These are phyloP conservation scores for Helicolenus hilgendorfi DNA, from an alignment of 2,797 vertebrate species.

Conservation along the genomic window DNA sequence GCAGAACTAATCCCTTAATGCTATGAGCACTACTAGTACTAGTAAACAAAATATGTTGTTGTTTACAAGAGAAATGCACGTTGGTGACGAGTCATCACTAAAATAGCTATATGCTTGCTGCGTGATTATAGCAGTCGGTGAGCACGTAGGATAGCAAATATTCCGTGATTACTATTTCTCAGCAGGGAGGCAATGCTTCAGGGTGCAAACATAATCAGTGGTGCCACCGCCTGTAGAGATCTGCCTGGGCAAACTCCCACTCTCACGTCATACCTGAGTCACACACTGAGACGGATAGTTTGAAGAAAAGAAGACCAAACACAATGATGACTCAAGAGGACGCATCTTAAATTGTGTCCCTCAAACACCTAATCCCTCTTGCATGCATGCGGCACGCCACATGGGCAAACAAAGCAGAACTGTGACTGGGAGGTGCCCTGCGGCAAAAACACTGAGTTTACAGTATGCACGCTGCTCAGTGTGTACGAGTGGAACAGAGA, in stretches of 20 bases:
- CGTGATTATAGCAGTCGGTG: constrained; percentile 21
- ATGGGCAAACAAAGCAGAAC: constrained; percentile 33
- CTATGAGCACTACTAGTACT: too few relatives aligned
- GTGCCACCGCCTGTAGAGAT: constrained; percentile 16
- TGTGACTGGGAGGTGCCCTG: constrained; percentile 48
- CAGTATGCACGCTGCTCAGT: background rate
- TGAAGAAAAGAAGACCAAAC: constrained; percentile 9
- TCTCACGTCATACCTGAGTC: constrained; percentile 63
- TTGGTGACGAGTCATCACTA: constrained; percentile 11
- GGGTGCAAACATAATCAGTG: constrained; percentile 63
- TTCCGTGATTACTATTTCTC: constrained; percentile 58
- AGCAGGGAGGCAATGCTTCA: constrained; percentile 36
- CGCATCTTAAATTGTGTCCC: constrained; percentile 28
- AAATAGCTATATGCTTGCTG: constrained; percentile 17
- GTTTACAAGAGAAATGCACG: constrained; percentile 34
- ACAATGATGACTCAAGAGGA: constrained; percentile 44
- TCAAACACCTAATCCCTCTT: constrained; percentile 36
- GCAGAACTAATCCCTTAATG: too few relatives aligned
- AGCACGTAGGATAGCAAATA: constrained; percentile 40
- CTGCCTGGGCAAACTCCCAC: constrained; percentile 34
- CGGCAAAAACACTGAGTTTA: constrained; percentile 43
- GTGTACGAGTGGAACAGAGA: background rate
- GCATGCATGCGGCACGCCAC: constrained; percentile 11
- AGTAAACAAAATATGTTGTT: constrained; percentile 13
- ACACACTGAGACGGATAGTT: constrained; percentile 20